These are phyloP conservation scores for Heterotis niloticus DNA, from an alignment of 2,113 vertebrate species.

Conservation along the genomic window DNA sequence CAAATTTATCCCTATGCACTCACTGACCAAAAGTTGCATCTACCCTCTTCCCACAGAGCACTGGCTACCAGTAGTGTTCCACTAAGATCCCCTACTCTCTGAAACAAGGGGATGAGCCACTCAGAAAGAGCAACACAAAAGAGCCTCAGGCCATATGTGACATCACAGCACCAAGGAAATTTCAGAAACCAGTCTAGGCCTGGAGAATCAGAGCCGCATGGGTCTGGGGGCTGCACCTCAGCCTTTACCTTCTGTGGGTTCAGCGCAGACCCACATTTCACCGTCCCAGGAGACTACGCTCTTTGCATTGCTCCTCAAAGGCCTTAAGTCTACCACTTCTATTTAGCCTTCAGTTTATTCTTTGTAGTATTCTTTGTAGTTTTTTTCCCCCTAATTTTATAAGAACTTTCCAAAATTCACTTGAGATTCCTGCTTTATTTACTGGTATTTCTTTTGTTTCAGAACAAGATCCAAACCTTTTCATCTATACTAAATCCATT, in stretches of 20 bases:
- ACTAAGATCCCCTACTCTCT: slow-evolving; percentile 1
- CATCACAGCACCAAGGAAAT: slow-evolving; percentile 35
- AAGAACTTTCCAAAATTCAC: neutral
- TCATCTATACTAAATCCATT: neutral
- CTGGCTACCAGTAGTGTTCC: neutral
- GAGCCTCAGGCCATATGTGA: slow-evolving; percentile 18
- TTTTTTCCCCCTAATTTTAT: neutral
- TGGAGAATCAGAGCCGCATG: slow-evolving; percentile 28
- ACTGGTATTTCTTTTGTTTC: neutral
- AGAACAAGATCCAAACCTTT: neutral
- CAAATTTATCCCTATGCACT: neutral
- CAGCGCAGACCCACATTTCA: slow-evolving; percentile 50
- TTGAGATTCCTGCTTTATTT: neutral
- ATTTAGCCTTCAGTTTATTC: neutral
- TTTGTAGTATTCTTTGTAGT: neutral
- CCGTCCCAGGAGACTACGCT: neutral
- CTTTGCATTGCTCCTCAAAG: slow-evolving; percentile 29
- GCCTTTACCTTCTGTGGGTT: slow-evolving; percentile 31
- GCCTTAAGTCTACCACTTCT: neutral
- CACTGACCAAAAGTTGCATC: no score
- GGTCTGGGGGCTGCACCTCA: slow-evolving; percentile 28
- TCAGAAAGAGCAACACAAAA: slow-evolving; percentile 19
- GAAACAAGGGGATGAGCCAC: slow-evolving; percentile 15
- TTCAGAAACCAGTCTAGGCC: slow-evolving; percentile 42
- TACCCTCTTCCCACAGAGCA: no score